Evolutionary conservation across 2,888 invertebrate species (phyloP).

Genomic region (Meliscaeva auricollis): DNA sequence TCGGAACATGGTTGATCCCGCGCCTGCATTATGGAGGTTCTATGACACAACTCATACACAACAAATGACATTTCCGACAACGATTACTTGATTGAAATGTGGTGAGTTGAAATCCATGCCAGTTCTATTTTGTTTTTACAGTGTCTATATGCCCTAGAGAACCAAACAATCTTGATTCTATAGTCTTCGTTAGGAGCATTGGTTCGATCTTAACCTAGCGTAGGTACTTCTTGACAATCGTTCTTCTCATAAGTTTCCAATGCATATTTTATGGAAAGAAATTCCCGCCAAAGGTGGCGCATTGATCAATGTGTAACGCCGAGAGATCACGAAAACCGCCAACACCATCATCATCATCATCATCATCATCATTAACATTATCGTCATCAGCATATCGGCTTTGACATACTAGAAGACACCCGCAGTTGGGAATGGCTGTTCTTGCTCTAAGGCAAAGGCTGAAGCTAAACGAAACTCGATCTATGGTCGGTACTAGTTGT

Average conservation of each 20-base stretch:
- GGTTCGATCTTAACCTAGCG: constrained; percentile 1
- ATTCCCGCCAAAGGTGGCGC: constrained; percentile 42
- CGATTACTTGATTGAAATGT: constrained; percentile 66
- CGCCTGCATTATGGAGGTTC: background rate
- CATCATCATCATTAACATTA: constrained; percentile 7
- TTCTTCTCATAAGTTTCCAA: constrained; percentile 26
- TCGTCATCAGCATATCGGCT: constrained; percentile 35
- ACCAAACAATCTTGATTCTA: constrained; percentile 32
- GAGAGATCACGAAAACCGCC: constrained; percentile 53
- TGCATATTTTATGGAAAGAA: background rate
- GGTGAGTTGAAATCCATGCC: constrained; percentile 61
- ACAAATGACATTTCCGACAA: constrained; percentile 69
- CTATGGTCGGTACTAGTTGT: constrained; percentile 46
- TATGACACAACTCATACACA: constrained; percentile 42
- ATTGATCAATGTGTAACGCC: constrained; percentile 46
- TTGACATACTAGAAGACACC: constrained; percentile 72
- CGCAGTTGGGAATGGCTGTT: constrained; percentile 48
- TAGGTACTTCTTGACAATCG: constrained; percentile 6
- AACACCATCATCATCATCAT: constrained; percentile 39
- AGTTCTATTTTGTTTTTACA: background rate
- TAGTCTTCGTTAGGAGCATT: constrained; percentile 20
- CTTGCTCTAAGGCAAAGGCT: background rate
- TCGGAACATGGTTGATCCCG: constrained; percentile 14
- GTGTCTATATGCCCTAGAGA: constrained; percentile 23
- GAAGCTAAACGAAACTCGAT: constrained; percentile 55